These are phyloP conservation scores for Pedetes capensis DNA, from an alignment of 2,113 vertebrate genomes.

Conservation along the genomic window DNA sequence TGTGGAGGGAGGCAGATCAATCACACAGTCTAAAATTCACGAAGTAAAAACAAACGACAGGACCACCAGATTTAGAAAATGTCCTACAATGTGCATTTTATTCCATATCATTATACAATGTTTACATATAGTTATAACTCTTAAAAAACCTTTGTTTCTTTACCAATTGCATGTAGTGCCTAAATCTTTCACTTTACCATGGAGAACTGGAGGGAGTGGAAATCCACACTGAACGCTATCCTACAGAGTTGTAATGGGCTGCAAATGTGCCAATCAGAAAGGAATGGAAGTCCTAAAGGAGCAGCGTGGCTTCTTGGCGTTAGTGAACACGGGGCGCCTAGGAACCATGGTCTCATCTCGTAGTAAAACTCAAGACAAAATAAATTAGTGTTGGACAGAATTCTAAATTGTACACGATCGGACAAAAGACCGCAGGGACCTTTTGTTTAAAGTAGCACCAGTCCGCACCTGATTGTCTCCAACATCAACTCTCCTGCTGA, in stretches of 20 bases:
- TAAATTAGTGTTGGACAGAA: slow-evolving; percentile 78
- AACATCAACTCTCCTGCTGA: slow-evolving; percentile 11
- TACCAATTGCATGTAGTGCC: slow-evolving; percentile 75
- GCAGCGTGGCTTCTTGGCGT: slow-evolving; percentile 51
- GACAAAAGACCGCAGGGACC: slow-evolving; percentile 72
- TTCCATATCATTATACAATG: slow-evolving; percentile 93
- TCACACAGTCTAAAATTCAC: rapidly evolving
- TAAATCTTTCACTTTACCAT: slow-evolving; percentile 80
- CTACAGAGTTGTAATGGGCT: slow-evolving; percentile 74
- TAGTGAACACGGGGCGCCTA: slow-evolving; percentile 60
- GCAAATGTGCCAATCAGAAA: slow-evolving; percentile 56
- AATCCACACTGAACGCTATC: slow-evolving; percentile 68
- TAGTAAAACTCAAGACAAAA: slow-evolving; percentile 74
- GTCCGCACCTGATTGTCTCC: slow-evolving; percentile 81
- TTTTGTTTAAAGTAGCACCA: slow-evolving; percentile 90
- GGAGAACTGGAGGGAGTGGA: slow-evolving; percentile 74
- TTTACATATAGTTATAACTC: slow-evolving; percentile 89
- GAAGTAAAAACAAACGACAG: slow-evolving; percentile 74
- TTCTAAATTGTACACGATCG: slow-evolving; percentile 62
- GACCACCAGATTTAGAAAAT: slow-evolving; percentile 86
- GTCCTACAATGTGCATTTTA: slow-evolving; percentile 93
- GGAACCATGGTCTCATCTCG: slow-evolving; percentile 69
- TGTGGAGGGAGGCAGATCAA: neutral
- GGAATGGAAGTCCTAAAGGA: slow-evolving; percentile 29
- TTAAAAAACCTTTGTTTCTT: slow-evolving; percentile 84